These are phyloP conservation scores for Callosobruchus maculatus DNA, from an alignment of 2,888 invertebrate genomes.

Conservation along the genomic window DNA sequence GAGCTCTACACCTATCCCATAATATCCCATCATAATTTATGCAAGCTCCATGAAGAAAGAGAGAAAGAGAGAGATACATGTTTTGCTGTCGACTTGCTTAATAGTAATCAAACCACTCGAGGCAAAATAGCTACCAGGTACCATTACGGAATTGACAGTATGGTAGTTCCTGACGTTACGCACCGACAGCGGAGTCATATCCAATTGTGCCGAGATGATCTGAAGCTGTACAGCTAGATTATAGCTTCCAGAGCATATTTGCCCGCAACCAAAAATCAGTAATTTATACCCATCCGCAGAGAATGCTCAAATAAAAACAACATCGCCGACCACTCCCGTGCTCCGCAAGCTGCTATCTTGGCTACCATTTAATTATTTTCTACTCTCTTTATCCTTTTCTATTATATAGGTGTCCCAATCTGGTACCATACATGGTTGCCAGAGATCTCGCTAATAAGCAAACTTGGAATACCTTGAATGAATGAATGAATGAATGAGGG, in stretches of 20 bases:
- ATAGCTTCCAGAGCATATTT: not conserved
- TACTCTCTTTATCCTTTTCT: not conserved
- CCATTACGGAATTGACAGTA: not conserved
- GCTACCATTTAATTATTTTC: conserved; percentile 25
- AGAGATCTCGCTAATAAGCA: not conserved
- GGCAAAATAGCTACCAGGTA: not conserved
- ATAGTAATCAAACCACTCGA: not conserved
- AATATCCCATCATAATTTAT: too few species aligned
- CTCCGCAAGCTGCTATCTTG: conserved; percentile 12
- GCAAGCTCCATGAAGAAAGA: too few species aligned
- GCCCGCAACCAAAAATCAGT: not conserved
- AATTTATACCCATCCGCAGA: not conserved
- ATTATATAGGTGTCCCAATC: not conserved
- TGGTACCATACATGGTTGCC: not conserved
- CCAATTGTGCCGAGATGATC: not conserved
- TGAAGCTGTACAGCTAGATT: not conserved
- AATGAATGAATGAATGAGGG: too few species aligned
- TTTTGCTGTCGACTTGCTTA: not conserved
- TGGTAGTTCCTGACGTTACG: not conserved
- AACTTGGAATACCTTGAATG: too few species aligned
- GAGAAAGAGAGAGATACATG: too few species aligned
- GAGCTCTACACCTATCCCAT: too few species aligned
- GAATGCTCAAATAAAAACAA: conserved; percentile 3
- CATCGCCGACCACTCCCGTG: conserved; percentile 20
- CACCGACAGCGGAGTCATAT: not conserved